Evolutionary conservation across 2,113 vertebrate species (phyloP).

Genomic region (Hystrix brachyura): DNA sequence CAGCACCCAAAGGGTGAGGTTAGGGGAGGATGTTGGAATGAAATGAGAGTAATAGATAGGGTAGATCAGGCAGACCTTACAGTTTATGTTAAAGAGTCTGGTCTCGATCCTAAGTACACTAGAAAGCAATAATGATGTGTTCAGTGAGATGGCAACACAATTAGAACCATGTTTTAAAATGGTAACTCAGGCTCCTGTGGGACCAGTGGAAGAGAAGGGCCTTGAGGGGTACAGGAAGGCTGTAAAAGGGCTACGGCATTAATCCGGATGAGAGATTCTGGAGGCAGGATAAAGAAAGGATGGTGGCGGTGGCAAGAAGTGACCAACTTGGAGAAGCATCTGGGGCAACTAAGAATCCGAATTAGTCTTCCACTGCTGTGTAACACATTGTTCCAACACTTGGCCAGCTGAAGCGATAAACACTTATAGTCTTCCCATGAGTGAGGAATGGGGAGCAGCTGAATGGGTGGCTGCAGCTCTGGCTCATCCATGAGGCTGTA

Average conservation of each 20-base stretch:
- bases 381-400: neutral
- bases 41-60: neutral
- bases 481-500: neutral
- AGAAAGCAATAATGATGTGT: neutral
- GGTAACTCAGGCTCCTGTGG: neutral
- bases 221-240: neutral
- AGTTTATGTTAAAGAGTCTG: neutral
- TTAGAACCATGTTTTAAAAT: neutral
- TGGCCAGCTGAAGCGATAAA: neutral
- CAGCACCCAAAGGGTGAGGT: neutral
- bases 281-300: neutral
- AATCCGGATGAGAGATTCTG: neutral
- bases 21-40: neutral
- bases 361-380: neutral
- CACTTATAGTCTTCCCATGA: neutral
- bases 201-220: neutral
- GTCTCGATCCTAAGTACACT: neutral
- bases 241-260: neutral
- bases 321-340: neutral
- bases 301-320: neutral
- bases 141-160: neutral
- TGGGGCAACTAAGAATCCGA: neutral
- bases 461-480: neutral
- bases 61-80: neutral
- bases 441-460: fast-evolving